Conservation (phyloP, 1,140 invertebrate genomes). For the Glossosoma conforme region DNA sequence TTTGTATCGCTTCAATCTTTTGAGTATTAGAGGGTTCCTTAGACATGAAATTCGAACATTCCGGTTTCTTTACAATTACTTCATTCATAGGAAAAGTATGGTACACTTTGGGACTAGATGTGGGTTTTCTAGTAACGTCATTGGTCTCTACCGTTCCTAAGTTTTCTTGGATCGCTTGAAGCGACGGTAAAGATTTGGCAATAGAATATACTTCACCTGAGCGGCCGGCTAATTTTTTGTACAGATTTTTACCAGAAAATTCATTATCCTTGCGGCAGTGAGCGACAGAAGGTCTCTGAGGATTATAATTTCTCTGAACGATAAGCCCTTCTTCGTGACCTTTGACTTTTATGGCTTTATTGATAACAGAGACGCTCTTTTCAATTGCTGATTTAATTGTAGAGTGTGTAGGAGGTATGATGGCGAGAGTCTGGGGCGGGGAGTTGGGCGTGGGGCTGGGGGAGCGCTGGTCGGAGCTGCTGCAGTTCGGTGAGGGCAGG, state of each 20-base stretch:
- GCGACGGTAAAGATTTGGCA: neutral
- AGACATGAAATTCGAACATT: too few relatives aligned
- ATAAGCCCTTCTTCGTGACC: neutral
- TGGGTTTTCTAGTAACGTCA: constrained; percentile 3
- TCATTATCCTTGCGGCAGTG: neutral
- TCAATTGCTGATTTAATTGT: constrained; percentile 49
- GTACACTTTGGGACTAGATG: constrained; percentile 23
- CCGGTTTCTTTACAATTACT: too few relatives aligned
- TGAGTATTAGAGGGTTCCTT: too few relatives aligned
- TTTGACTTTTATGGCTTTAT: constrained; percentile 17
- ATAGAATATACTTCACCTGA: neutral
- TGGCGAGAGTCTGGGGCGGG: constrained; percentile 33
- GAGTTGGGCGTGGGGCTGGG: constrained; percentile 14
- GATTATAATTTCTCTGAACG: neutral
- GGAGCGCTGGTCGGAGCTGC: constrained; percentile 17
- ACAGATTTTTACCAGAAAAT: neutral
- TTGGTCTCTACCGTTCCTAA: neutral
- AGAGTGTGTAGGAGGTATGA: constrained; percentile 48
- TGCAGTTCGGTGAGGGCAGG: constrained; percentile 44
- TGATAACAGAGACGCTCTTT: constrained; percentile 38
- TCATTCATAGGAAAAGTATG: constrained; percentile 28
- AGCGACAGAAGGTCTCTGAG: neutral
- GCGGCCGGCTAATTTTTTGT: neutral
- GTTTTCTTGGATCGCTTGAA: neutral
- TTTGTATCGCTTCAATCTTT: too few relatives aligned